These are phyloP conservation scores for Sericinus montela DNA, from an alignment of 2,888 invertebrate species.

Conservation along the genomic window DNA sequence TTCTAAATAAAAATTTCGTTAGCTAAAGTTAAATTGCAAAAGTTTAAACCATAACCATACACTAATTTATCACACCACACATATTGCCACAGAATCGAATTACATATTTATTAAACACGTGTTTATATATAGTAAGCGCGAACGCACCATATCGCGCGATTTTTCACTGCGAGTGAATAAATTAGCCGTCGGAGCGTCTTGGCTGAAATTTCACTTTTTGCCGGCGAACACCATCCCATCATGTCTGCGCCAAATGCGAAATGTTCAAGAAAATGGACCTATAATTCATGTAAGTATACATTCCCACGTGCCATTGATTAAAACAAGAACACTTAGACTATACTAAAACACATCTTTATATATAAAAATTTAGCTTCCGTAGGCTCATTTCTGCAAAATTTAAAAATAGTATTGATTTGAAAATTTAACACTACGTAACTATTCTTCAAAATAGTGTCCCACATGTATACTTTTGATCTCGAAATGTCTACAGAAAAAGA, in stretches of 20 bases:
- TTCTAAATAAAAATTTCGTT: conserved; percentile 11
- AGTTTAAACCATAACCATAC: conserved; percentile 14
- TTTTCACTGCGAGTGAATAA: conserved; percentile 68
- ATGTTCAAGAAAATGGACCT: conserved; percentile 45
- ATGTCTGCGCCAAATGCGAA: conserved; percentile 52
- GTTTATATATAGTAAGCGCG: conserved; percentile 67
- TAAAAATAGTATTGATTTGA: too few relatives aligned
- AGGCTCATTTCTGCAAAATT: too few relatives aligned
- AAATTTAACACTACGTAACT: too few relatives aligned
- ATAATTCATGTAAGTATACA: conserved; percentile 57
- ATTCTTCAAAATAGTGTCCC: too few relatives aligned
- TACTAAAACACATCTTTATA: too few relatives aligned
- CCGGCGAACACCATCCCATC: conserved; percentile 48
- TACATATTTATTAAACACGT: conserved; percentile 56
- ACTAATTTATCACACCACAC: conserved; percentile 6
- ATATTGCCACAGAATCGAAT: conserved; percentile 35
- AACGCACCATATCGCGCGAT: conserved; percentile 56
- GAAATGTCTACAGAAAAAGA: too few relatives aligned
- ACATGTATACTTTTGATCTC: too few relatives aligned
- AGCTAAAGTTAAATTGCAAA: conserved; percentile 19
- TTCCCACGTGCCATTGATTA: not conserved
- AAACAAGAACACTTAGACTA: too few relatives aligned
- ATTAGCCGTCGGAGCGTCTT: conserved; percentile 53
- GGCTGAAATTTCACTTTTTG: conserved; percentile 72
- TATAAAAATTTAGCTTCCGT: too few relatives aligned